Evolutionary conservation across 2,888 invertebrate genomes (phyloP).

Genomic region (Neoscelio sp.): DNA sequence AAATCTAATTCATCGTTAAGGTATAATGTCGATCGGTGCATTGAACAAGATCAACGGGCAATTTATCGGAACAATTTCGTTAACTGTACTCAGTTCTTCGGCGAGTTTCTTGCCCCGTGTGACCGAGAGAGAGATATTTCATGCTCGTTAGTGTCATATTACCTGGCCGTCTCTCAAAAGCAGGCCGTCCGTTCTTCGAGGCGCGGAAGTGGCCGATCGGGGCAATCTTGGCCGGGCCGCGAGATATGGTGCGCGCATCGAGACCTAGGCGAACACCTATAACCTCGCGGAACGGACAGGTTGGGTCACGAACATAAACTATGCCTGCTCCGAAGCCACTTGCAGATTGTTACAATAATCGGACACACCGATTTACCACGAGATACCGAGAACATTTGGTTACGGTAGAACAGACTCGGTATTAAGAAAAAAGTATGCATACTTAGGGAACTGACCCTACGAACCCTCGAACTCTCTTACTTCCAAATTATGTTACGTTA

Average conservation of each 20-base stretch:
- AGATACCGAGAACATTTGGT: slow-evolving; percentile 42
- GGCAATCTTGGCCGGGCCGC: slow-evolving; percentile 72
- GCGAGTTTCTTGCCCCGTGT: slow-evolving; percentile 65
- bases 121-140: slow-evolving; percentile 67
- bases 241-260: slow-evolving; percentile 73
- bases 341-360: slow-evolving; percentile 59
- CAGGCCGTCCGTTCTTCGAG: slow-evolving; percentile 64
- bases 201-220: slow-evolving; percentile 75
- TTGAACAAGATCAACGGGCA: slow-evolving; percentile 54
- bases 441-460: no score
- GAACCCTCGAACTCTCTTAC: no score
- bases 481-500: no score
- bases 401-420: no score
- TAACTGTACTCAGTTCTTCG: slow-evolving; percentile 65
- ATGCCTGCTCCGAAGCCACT: slow-evolving; percentile 54
- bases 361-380: slow-evolving; percentile 51
- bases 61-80: slow-evolving; percentile 68
- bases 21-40: slow-evolving; percentile 26
- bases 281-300: slow-evolving; percentile 77
- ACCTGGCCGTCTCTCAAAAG: slow-evolving; percentile 66
- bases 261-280: slow-evolving; percentile 64
- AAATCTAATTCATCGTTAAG: slow-evolving; percentile 47
- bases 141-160: slow-evolving; percentile 69
- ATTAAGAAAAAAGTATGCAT: no score
- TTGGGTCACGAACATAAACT: slow-evolving; percentile 79